A percentile compares a stretch with the other conserved stretches of the same genome.
Conservation (phyloP, 2,888 invertebrate species). For the Stenichneumon culpator region DNA sequence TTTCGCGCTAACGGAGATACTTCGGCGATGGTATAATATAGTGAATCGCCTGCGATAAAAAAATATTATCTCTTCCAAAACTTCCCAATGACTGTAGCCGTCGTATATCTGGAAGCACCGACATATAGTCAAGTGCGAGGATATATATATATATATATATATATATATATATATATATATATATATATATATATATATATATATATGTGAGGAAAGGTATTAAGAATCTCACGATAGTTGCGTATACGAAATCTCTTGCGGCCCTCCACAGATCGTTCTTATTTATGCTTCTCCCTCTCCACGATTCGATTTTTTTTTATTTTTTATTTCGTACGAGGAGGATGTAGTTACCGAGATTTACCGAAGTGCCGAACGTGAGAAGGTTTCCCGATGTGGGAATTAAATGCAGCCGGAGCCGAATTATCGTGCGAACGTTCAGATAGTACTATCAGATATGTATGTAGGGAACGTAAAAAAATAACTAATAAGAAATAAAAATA, state of each 20-base stretch:
- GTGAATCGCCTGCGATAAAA: slow-evolving; percentile 6
- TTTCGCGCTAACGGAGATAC: not conserved
- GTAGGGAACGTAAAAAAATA: not conserved
- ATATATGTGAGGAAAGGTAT: slow-evolving; percentile 23
- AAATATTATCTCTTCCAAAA: slow-evolving; percentile 18
- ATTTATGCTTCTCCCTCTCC: slow-evolving; percentile 26
- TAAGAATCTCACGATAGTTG: slow-evolving; percentile 53
- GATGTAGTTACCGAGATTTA: slow-evolving; percentile 60
- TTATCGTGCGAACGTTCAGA: slow-evolving; percentile 42
- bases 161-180: too few relatives aligned
- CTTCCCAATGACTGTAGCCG: slow-evolving; percentile 25
- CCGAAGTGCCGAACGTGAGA: slow-evolving; percentile 59
- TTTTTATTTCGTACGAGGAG: slow-evolving; percentile 15
- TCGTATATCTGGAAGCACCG: slow-evolving; percentile 17
- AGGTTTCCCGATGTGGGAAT: slow-evolving; percentile 26
- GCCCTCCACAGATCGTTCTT: slow-evolving; percentile 29
- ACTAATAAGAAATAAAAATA: not conserved
- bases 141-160: too few relatives aligned
- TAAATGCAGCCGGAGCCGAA: slow-evolving; percentile 41
- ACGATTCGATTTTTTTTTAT: not conserved
- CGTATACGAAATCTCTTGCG: slow-evolving; percentile 20
- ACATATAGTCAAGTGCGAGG: not conserved
- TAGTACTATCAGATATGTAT: slow-evolving; percentile 24
- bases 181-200: not conserved
- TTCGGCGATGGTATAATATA: not conserved